Evolutionary conservation across 92 coral and sea anemone genomes (phyloP).

Genomic region (Montipora capitata): DNA sequence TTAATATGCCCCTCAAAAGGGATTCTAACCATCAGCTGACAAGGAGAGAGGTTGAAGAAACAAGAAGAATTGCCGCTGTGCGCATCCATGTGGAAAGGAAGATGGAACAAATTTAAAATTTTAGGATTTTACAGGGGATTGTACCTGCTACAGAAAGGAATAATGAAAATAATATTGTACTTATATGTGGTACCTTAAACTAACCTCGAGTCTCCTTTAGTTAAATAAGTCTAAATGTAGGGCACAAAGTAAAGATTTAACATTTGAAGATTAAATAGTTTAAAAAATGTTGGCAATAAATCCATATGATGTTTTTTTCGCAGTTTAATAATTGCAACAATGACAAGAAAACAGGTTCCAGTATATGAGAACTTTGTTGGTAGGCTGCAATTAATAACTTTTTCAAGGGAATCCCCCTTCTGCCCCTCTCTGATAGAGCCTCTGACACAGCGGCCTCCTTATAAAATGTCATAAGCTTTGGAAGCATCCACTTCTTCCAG

Average conservation of each 20-base stretch:
- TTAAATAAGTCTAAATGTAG: constrained; percentile 3
- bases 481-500: not conserved
- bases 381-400: not conserved
- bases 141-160: constrained; percentile 55
- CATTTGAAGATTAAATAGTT: not conserved
- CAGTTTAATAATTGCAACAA: not conserved
- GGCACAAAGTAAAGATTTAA: not conserved
- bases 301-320: not conserved
- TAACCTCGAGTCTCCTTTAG: constrained; percentile 22
- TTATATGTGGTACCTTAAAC: constrained; percentile 30
- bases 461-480: not conserved
- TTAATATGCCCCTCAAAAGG: constrained; percentile 12
- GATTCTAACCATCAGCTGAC: constrained; percentile 52
- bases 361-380: no score
- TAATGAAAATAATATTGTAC: constrained; percentile 23
- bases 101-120: constrained; percentile 52
- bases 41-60: constrained; percentile 66
- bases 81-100: constrained; percentile 53
- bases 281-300: not conserved
- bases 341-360: constrained; percentile 7
- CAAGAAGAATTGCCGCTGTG: constrained; percentile 59
- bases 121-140: constrained; percentile 46
- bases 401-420: constrained; percentile 7
- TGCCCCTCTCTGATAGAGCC: not conserved
- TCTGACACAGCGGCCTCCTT: not conserved